Evolutionary conservation across 2,888 invertebrate genomes (phyloP).

Genomic region (Drosophila lacicola): DNA sequence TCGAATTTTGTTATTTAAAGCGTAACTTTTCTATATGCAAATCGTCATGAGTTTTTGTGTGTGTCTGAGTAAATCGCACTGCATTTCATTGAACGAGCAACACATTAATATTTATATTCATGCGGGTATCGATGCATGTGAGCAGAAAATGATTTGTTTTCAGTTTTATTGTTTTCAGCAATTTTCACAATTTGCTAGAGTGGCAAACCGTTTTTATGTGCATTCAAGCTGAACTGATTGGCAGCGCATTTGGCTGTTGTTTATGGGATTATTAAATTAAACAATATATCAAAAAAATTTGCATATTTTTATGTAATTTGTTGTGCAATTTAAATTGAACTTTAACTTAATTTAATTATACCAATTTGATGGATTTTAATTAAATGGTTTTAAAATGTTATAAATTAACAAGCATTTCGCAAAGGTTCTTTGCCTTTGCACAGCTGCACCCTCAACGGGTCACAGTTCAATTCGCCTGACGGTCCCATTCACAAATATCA

Average conservation of each 20-base stretch:
- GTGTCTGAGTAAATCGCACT: slow-evolving; percentile 6
- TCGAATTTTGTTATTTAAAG: slow-evolving; percentile 14
- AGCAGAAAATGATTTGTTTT: slow-evolving; percentile 19
- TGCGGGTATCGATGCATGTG: background rate
- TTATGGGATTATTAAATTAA: background rate
- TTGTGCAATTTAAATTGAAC: background rate
- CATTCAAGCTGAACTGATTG: slow-evolving; percentile 2
- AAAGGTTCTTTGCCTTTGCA: background rate
- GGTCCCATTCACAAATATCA: slow-evolving; percentile 23
- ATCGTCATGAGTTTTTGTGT: background rate
- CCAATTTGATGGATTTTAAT: too few relatives aligned
- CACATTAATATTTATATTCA: slow-evolving; percentile 54
- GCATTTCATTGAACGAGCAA: slow-evolving; percentile 41
- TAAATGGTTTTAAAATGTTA: too few relatives aligned
- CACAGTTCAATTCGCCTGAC: background rate
- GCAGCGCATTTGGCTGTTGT: background rate
- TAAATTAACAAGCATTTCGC: background rate
- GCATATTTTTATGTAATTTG: background rate
- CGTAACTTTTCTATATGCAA: slow-evolving; percentile 27
- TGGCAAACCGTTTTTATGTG: background rate
- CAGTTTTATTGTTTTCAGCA: slow-evolving; percentile 14
- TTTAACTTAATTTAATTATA: background rate
- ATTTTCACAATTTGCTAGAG: slow-evolving; percentile 7
- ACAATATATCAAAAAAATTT: background rate
- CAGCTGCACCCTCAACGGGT: background rate